These are phyloP conservation scores for Platypus cylindrus DNA, from an alignment of 2,888 invertebrate species.

Conservation along the genomic window DNA sequence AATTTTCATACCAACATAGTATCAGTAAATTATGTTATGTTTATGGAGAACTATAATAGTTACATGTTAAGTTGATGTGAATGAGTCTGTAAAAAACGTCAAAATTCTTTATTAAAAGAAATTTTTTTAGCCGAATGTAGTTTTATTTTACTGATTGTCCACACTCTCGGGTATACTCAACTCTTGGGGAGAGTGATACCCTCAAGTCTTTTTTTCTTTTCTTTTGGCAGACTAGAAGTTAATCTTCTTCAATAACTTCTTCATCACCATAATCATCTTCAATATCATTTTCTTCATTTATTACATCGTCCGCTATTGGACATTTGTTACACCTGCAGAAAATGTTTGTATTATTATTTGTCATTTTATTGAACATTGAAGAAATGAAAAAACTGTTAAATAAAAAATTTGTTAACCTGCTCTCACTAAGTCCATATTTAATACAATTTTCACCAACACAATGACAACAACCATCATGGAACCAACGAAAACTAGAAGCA, in stretches of 20 bases:
- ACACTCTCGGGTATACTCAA: too few species aligned
- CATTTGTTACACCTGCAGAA: slow-evolving; percentile 21
- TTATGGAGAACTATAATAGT: too few species aligned
- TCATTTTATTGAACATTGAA: background rate
- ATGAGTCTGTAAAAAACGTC: too few species aligned
- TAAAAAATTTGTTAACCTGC: slow-evolving; percentile 42
- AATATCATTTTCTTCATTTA: slow-evolving; percentile 13
- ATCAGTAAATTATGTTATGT: too few species aligned
- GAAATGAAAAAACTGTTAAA: background rate
- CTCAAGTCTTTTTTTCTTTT: too few species aligned
- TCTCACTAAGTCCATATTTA: slow-evolving; percentile 81
- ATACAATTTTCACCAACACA: slow-evolving; percentile 81
- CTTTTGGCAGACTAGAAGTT: too few species aligned
- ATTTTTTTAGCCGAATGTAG: too few species aligned
- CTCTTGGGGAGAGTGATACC: too few species aligned
- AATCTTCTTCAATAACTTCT: slow-evolving; percentile 20
- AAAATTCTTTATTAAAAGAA: too few species aligned
- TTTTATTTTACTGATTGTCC: too few species aligned
- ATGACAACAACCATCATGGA: slow-evolving; percentile 90
- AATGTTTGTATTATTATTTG: background rate
- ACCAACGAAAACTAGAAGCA: slow-evolving; percentile 77
- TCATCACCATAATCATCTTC: slow-evolving; percentile 21
- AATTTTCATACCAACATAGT: too few species aligned
- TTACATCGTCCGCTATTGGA: slow-evolving; percentile 17
- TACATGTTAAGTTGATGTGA: too few species aligned